Evolutionary conservation across 2,113 vertebrate species (phyloP), one percentile per base, ranked within the genome.

Genomic region (Myrmecobius fasciatus): DNA sequence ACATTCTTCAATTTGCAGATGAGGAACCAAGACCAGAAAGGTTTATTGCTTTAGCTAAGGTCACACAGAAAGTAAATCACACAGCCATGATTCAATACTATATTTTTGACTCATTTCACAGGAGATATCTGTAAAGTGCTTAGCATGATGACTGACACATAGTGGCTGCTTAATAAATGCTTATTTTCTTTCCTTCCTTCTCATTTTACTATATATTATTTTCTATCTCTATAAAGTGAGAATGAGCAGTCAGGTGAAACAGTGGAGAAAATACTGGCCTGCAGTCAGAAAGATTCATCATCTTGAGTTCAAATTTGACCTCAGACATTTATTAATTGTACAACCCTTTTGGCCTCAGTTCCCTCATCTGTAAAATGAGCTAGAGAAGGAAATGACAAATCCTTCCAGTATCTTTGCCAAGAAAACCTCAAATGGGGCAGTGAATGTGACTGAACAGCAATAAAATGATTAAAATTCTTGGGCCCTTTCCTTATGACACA

Each of bases 21-120:
- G 47, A 92, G 43, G 52, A 90, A 92, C 49, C 36, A 51, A 94
- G 90, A 56, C 56, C 51, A 89, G 93, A 91, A 26, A 92, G 31
- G 8, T 24, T 89, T n/a, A 90, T 49, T 36, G 20, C 46, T 28
- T 93, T 56, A 8, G 60, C 47, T 25, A 24, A 46, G 36, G 51
- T 36, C 60, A 47, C 52, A 53, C 49, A 75, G 89, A 51, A 20
- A 60, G 60, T 54, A 89, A 89, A 47, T 83, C 25, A 0, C 0
- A 0, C 47, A 75, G n/a, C 8, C 7, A 53, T n/a, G 25, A 22
- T 75, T 83, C 22, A 11, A 60, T 28, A 22, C 46, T 6, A 3
- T 48, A 83, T 52, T 2, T 0, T 91, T 90, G 67, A 2, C 48
- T 96, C 54, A 89, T 89, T 93, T 28, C 52, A 25, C 5, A 53